Evolutionary conservation across 2,888 invertebrate species (phyloP), one percentile per base, ranked within the genome.

Genomic region (Hipparchia sbordonii): DNA sequence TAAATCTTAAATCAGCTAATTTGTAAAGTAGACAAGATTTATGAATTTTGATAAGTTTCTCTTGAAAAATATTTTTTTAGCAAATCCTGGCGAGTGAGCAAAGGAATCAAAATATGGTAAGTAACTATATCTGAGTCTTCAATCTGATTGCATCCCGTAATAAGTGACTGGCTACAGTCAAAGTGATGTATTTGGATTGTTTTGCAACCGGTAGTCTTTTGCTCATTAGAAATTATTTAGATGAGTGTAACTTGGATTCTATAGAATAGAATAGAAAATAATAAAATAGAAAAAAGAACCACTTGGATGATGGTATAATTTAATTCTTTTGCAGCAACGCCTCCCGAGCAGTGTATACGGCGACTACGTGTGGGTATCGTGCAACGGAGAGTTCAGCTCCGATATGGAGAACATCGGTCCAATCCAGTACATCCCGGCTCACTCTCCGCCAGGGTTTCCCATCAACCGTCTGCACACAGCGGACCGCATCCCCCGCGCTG

Each of bases 331-430:
- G 4, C 79, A 92, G 91, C 83, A 83, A 10, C 84, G 85, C 65
- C 83, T 82, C 0, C 90, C 91, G 9, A 90, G 89, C 0, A 82
- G 87, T 56, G 83, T 85, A 2, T 84, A 92, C 87, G 94, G 94
- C 0, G 93, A 96, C 80, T 95, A 95, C 90, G 93, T 98, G 56
- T 98, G 98, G 96, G 94, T 98, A 33, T 96, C 96, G 9, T 98
- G 98, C 86, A 93, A 95, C 56, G 98, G 98, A 23, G 97, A 97
- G 88, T 95, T 95, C 82, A 93, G 95, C 67, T 94, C 96, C 0
- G 98, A 98, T 86, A 94, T 95, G 85, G 98, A 98, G 88, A 95
- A 96, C 85, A 93, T 98, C 70, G 96, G 96, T 0, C 92, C 94
- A 1, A 94, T 98, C 74, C 90, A 94, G 76, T 98, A 97, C 91